A percentile compares a stretch with the other conserved stretches of the same genome.
These are phyloP conservation scores for Drosophila quinaria DNA, from an alignment of 2,888 invertebrate species.

Conservation along the genomic window DNA sequence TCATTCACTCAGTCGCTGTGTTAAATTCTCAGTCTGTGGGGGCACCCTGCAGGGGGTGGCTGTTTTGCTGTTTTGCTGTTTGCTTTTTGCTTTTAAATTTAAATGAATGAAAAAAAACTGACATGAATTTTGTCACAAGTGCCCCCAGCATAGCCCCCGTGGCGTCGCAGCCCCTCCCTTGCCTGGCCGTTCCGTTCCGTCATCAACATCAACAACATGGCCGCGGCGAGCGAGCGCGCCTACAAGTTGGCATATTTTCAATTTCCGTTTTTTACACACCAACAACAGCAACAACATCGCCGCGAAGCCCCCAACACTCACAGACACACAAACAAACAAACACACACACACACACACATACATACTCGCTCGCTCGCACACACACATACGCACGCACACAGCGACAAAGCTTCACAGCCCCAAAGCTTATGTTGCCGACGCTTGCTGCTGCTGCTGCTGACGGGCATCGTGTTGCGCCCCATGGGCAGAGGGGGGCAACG, in stretches of 20 bases:
- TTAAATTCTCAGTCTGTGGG: slow-evolving; percentile 24
- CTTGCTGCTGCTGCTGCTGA: slow-evolving; percentile 11
- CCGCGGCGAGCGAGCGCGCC: slow-evolving; percentile 77
- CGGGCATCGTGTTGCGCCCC: slow-evolving; percentile 13
- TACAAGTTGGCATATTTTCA: slow-evolving; percentile 85
- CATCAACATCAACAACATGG: slow-evolving; percentile 44
- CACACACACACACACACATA: slow-evolving; percentile 25
- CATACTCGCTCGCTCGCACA: slow-evolving; percentile 15
- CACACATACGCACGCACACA: slow-evolving; percentile 33
- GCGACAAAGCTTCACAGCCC: slow-evolving; percentile 60
- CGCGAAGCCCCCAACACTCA: slow-evolving; percentile 52
- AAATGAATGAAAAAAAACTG: slow-evolving; percentile 83
- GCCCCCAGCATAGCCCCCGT: slow-evolving; percentile 23
- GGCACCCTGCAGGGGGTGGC: slow-evolving; percentile 48
- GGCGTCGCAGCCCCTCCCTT: neutral
- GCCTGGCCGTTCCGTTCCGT: neutral
- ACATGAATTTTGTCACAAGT: slow-evolving; percentile 77
- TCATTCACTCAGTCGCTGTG: neutral
- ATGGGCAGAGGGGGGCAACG: slow-evolving; percentile 27
- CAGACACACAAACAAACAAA: slow-evolving; percentile 30
- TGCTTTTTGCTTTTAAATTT: slow-evolving; percentile 72
- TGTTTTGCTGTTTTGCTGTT: slow-evolving; percentile 52
- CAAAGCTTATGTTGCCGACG: slow-evolving; percentile 71
- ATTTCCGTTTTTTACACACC: slow-evolving; percentile 82
- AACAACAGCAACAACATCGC: slow-evolving; percentile 48